Conservation (phyloP, 2,888 invertebrate genomes). For the Macrophya annulata region DNA sequence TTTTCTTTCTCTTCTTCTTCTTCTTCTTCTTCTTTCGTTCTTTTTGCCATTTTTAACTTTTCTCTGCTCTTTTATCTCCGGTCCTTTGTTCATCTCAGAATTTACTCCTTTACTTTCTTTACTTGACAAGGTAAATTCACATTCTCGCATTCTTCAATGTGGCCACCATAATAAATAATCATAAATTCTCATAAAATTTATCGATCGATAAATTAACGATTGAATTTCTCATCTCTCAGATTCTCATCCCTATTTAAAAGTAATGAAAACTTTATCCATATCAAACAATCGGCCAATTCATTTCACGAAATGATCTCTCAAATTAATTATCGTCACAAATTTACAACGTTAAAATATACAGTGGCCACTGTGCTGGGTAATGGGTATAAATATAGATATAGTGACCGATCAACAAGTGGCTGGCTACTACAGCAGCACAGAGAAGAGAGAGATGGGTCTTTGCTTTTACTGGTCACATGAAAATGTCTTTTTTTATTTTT, state of each 20-base stretch:
- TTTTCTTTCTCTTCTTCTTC: slow-evolving; percentile 23
- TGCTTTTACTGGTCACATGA: background rate
- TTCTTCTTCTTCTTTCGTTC: background rate
- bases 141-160: too few species aligned
- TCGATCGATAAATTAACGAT: background rate
- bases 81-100: background rate
- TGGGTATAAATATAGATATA: background rate
- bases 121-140: background rate
- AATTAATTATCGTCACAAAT: background rate
- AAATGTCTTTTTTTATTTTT: too few species aligned
- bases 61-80: background rate
- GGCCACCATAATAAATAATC: background rate
- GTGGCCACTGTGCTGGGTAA: background rate
- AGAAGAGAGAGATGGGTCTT: background rate
- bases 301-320: background rate
- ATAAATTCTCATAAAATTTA: background rate
- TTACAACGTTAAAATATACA: background rate
- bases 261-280: background rate
- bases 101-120: background rate
- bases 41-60: slow-evolving; percentile 7
- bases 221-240: background rate
- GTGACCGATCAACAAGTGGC: slow-evolving; percentile 51
- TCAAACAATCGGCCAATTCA: background rate
- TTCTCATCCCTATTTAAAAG: background rate
- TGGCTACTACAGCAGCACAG: slow-evolving; percentile 15